Conservation (phyloP, 2,113 vertebrate genomes). For the Nymphicus hollandicus region DNA sequence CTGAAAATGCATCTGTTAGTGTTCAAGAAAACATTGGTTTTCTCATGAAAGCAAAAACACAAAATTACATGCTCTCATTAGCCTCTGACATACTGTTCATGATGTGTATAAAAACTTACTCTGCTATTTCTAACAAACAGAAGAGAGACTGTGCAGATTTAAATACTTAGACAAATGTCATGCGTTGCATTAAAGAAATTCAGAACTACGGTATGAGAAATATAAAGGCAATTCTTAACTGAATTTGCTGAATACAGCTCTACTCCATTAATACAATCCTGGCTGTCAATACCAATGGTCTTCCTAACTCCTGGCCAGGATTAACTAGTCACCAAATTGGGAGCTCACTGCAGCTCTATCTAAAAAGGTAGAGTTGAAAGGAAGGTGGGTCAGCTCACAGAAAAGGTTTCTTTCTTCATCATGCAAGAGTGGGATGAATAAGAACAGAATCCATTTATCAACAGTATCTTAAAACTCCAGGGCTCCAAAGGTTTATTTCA, state of each 20-base stretch:
- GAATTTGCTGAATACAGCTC: background rate
- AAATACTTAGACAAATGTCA: background rate
- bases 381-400: background rate
- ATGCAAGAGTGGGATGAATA: slow-evolving; percentile 21
- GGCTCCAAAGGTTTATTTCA: slow-evolving; percentile 55
- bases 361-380: slow-evolving; percentile 24
- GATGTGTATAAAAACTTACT: background rate
- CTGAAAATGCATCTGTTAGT: background rate
- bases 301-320: slow-evolving; percentile 28
- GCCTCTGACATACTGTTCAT: background rate
- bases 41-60: background rate
- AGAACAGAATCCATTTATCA: slow-evolving; percentile 60
- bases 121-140: slow-evolving; percentile 21
- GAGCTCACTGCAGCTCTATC: background rate
- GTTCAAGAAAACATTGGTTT: background rate
- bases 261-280: background rate
- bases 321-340: background rate
- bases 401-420: slow-evolving; percentile 27
- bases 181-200: background rate
- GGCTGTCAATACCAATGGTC: background rate
- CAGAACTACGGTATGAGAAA: background rate
- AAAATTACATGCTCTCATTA: slow-evolving; percentile 3
- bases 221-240: background rate
- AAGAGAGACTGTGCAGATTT: background rate
- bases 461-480: slow-evolving; percentile 50